Evolutionary conservation across 2,888 invertebrate species (phyloP).

Genomic region (Lepidocyrtinus sp.): DNA sequence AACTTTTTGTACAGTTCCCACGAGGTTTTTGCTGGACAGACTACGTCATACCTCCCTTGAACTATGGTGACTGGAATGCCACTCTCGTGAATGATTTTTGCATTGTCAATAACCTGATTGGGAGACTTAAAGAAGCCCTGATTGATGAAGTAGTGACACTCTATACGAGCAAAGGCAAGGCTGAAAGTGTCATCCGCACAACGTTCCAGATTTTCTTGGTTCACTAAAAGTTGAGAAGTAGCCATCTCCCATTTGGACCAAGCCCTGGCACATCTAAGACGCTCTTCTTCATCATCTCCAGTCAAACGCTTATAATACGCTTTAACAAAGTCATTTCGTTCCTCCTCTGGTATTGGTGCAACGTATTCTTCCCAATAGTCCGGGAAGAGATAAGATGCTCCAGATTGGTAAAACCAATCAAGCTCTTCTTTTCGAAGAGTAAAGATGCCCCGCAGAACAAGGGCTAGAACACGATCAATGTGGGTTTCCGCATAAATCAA

Average conservation of each 20-base stretch:
- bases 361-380: constrained; percentile 58
- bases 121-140: constrained; percentile 42
- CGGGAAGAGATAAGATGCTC: constrained; percentile 56
- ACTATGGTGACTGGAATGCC: constrained; percentile 62
- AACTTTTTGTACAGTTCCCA: constrained; percentile 57
- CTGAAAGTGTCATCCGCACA: constrained; percentile 44
- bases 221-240: constrained; percentile 50
- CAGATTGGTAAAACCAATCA: constrained; percentile 60
- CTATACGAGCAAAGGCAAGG: constrained; percentile 56
- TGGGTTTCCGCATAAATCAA: constrained; percentile 53
- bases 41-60: constrained; percentile 60
- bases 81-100: constrained; percentile 41
- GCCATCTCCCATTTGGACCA: constrained; percentile 61
- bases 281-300: constrained; percentile 46
- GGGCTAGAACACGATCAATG: constrained; percentile 49
- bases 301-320: constrained; percentile 56
- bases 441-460: constrained; percentile 58
- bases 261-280: constrained; percentile 38
- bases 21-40: constrained; percentile 57
- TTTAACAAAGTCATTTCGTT: constrained; percentile 41
- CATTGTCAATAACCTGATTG: constrained; percentile 53
- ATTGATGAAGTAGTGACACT: constrained; percentile 61
- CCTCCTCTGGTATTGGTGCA: constrained; percentile 54
- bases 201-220: constrained; percentile 47
- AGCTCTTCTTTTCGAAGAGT: constrained; percentile 53